These are phyloP conservation scores for Petrocephalus sullivani DNA, from an alignment of 2,797 vertebrate species.

Conservation along the genomic window DNA sequence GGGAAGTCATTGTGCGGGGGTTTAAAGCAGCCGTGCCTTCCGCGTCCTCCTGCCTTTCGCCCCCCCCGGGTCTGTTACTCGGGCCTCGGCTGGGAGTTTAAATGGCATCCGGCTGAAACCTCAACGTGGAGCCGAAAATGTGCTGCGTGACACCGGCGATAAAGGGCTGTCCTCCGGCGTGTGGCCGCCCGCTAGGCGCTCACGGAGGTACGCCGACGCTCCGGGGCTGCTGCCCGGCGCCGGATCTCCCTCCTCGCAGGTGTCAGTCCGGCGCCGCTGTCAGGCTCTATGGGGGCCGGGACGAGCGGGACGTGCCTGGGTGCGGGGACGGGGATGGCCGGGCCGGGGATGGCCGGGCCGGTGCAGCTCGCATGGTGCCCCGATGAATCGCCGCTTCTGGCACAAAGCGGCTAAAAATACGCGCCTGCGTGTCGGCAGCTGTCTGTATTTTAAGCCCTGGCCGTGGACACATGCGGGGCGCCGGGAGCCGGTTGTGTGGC, in stretches of 20 bases:
- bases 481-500: neutral
- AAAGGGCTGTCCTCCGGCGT: neutral
- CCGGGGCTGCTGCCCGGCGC: neutral
- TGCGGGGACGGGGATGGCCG: neutral
- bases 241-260: neutral
- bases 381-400: neutral
- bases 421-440: neutral
- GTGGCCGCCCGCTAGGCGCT: neutral
- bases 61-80: conserved; percentile 30
- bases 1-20: conserved; percentile 53
- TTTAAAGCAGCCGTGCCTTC: conserved; percentile 63
- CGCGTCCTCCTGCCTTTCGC: conserved; percentile 54
- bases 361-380: neutral
- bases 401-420: conserved; percentile 1
- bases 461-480: neutral
- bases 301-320: neutral
- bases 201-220: neutral
- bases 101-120: neutral
- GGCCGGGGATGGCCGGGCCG: neutral
- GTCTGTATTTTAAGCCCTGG: neutral
- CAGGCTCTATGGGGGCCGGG: neutral
- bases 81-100: neutral
- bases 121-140: neutral
- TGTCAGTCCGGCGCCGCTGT: neutral
- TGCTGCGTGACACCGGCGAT: neutral